Evolutionary conservation across 2,113 vertebrate species (phyloP), one percentile per base, ranked within the genome.

Genomic region (Strigops habroptila): DNA sequence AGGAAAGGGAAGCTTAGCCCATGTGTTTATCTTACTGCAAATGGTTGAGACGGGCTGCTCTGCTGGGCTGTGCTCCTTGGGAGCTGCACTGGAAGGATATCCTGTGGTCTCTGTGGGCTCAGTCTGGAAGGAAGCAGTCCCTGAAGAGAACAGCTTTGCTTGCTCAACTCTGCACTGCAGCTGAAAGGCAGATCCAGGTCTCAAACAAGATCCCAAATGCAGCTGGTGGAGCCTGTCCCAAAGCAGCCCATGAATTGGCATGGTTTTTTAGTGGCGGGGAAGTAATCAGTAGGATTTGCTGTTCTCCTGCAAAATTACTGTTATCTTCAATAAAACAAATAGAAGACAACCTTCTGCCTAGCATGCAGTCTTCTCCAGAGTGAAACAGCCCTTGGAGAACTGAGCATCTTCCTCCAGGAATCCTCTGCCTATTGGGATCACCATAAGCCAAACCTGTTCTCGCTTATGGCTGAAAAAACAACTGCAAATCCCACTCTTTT

Each of bases 21-120:
- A 0, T 24, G 52, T 16, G 75, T 67, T 88, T 86, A 52, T 93
- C 80, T 60, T 30, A 10, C 51, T 39, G 41, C 25, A 37, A 46
- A 12, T 18, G 48, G 21, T 39, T 24, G 63, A 85, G 82, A 49
- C 21, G 19, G 24, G 59, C 64, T 44, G 59, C 70, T 90, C 49
- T 46, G 87, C 44, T 30, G 27, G 27, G 44, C 53, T 44, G 25
- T 22, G n/a, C 74, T 78, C 49, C 59, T 69, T 7, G 4, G 35
- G 57, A 74, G 44, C 37, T 51, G 51, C 2, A 0, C 28, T 41
- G 44, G 30, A 62, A 80, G 76, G 24, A n/a, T 65, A 62, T 65
- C 31, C 57, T 82, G 71, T 3, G 1, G 28, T 49, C 60, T 39
- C 49, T 0, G 0, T 2, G 59, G 51, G 30, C 46, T 74, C 48